Base-by-base conservation (phyloP, 2,113 vertebrate genomes). In the Fulica atra region DNA sequence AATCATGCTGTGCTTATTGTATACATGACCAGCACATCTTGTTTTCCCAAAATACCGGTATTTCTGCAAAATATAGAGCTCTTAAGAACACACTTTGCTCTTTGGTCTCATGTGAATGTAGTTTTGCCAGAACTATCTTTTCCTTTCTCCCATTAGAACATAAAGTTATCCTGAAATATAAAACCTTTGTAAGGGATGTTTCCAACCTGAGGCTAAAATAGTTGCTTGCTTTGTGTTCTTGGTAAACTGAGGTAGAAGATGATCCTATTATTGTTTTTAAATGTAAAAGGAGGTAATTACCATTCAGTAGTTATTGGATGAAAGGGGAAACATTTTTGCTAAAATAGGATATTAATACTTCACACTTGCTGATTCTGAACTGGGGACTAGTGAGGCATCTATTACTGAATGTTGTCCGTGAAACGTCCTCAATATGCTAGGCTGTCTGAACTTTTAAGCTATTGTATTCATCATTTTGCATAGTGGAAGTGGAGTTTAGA, bases 111-210 rank as follows among this genome's bases (percentile, higher is more conserved):
- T 9, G 11, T 65, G 93, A 35, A 21, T 83, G 54, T n/a, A 17
- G 24, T 90, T 95, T 72, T 91, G 38, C 74, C 92, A 60, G 46
- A 94, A 88, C 40, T 65, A 5, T 70, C 23, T 86, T 89, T 77
- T 95, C 42, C 42, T 88, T 81, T 51, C 61, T 92, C 91, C 70
- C 77, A 92, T 64, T 17, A 90, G 82, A 72, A 93, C 81, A 76
- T 59, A 53, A 91, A 94, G 88, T 89, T 78, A 87, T 77, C 56
- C 89, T 91, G 80, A 80, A 93, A 83, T 79, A 95, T 63, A 88
- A 89, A 92, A 61, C 92, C 66, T 64, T 94, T 64, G 50, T 89
- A 91, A 94, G 40, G 71, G 46, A 42, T 56, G 63, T 94, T 87
- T 96, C 76, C 89, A 35, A 89, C 57, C 80, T 57, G 76, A 85